Evolutionary conservation across 2,888 invertebrate species (phyloP).

Genomic region (Mongoloraphidia duomilia): DNA sequence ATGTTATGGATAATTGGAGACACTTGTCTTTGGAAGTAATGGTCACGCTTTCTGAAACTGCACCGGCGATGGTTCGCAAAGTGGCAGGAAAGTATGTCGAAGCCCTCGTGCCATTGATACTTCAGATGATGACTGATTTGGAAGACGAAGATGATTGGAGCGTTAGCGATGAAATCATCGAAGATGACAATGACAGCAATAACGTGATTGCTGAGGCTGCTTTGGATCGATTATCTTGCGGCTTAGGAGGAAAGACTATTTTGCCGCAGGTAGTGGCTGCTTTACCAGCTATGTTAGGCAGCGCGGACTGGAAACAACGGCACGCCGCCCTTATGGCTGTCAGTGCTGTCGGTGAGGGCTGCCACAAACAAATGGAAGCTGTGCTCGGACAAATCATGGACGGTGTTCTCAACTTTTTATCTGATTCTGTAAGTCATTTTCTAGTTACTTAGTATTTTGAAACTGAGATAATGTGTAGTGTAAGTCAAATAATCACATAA

Average conservation of each 20-base stretch:
- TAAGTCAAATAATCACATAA: too few species aligned
- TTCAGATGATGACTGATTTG: slow-evolving; percentile 90
- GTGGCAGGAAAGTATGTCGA: slow-evolving; percentile 73
- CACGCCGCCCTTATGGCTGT: slow-evolving; percentile 98
- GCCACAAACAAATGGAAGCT: slow-evolving; percentile 94
- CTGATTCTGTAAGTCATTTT: slow-evolving; percentile 53
- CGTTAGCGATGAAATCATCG: slow-evolving; percentile 69
- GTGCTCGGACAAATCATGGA: slow-evolving; percentile 87
- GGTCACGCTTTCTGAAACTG: slow-evolving; percentile 78
- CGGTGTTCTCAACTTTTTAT: slow-evolving; percentile 72
- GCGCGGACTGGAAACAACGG: slow-evolving; percentile 72
- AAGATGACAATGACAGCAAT: slow-evolving; percentile 91
- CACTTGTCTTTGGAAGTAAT: slow-evolving; percentile 80
- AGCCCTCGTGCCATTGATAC: slow-evolving; percentile 64
- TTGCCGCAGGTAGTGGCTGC: slow-evolving; percentile 74
- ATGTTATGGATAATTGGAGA: slow-evolving; percentile 67
- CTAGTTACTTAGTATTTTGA: too few species aligned
- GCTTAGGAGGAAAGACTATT: slow-evolving; percentile 86
- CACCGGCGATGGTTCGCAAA: slow-evolving; percentile 93
- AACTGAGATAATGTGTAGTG: too few species aligned
- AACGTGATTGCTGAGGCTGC: slow-evolving; percentile 93
- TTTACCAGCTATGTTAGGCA: slow-evolving; percentile 76
- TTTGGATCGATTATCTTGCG: slow-evolving; percentile 92
- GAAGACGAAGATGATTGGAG: slow-evolving; percentile 88
- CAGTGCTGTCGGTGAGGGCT: slow-evolving; percentile 96